Evolutionary conservation across 2,888 invertebrate genomes (phyloP).

Genomic region (Apocheima hispidaria): DNA sequence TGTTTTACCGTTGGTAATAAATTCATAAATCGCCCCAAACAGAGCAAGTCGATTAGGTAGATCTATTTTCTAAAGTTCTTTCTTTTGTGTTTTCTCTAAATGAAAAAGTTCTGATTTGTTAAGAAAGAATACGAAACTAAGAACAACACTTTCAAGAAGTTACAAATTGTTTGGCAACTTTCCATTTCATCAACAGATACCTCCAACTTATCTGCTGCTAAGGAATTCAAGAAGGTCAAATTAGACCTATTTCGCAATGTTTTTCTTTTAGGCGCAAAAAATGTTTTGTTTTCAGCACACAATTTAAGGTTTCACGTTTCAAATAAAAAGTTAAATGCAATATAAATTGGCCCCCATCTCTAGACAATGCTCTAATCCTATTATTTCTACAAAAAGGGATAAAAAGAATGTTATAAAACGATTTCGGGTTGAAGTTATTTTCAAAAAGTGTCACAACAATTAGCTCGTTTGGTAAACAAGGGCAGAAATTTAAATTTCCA

Average conservation of each 20-base stretch:
- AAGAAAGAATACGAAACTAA: slow-evolving; percentile 55
- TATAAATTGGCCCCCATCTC: background rate
- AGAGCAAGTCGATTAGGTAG: background rate
- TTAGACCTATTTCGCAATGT: slow-evolving; percentile 8
- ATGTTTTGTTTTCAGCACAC: background rate
- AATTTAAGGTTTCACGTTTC: background rate
- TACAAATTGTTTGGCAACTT: slow-evolving; percentile 56
- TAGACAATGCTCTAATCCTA: background rate
- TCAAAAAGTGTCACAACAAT: slow-evolving; percentile 43
- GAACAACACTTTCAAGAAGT: slow-evolving; percentile 58
- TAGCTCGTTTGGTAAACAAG: slow-evolving; percentile 46
- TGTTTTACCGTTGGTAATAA: slow-evolving; percentile 1
- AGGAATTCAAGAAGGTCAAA: slow-evolving; percentile 5
- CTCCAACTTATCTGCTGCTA: slow-evolving; percentile 36
- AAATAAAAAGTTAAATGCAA: background rate
- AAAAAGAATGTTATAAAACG: slow-evolving; percentile 13
- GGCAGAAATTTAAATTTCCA: slow-evolving; percentile 51
- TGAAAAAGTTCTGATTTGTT: slow-evolving; percentile 66
- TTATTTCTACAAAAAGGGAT: slow-evolving; percentile 1
- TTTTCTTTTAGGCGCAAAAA: background rate
- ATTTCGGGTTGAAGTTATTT: slow-evolving; percentile 24
- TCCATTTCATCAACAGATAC: slow-evolving; percentile 57
- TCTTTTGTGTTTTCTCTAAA: slow-evolving; percentile 35
- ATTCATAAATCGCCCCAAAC: slow-evolving; percentile 2
- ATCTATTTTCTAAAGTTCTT: slow-evolving; percentile 15